Evolutionary conservation across 1,140 invertebrate genomes (phyloP).

Genomic region (Eupeodes corollae): DNA sequence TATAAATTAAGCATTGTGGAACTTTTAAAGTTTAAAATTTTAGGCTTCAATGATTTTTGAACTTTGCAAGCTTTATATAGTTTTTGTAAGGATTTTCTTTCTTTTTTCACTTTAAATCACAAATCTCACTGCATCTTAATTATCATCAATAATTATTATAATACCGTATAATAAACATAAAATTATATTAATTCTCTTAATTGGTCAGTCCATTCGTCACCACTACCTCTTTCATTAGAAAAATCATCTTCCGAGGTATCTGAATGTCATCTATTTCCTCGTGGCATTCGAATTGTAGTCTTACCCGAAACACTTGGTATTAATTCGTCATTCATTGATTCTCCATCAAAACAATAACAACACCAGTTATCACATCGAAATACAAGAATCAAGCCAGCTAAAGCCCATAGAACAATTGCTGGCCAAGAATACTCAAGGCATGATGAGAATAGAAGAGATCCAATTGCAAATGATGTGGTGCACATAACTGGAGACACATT

Average conservation of each 20-base stretch:
- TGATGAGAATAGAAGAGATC: constrained; percentile 20
- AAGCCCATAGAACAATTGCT: constrained; percentile 26
- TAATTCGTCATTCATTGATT: constrained; percentile 21
- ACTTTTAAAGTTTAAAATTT: too few species aligned
- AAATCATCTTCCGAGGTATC: constrained; percentile 30
- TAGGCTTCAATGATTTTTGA: too few species aligned
- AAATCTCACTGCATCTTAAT: too few species aligned
- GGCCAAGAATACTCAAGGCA: constrained; percentile 28
- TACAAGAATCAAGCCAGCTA: constrained; percentile 22
- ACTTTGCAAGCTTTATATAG: too few species aligned
- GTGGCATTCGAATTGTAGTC: constrained; percentile 24
- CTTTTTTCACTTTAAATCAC: too few species aligned
- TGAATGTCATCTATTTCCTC: constrained; percentile 32
- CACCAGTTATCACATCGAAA: constrained; percentile 32
- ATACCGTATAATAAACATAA: not conserved
- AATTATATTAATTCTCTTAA: too few species aligned
- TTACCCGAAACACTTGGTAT: constrained; percentile 31
- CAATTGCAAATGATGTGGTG: constrained; percentile 17
- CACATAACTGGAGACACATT: constrained; percentile 30
- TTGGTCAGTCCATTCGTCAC: constrained; percentile 9
- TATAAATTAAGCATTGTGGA: too few species aligned
- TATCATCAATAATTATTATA: too few species aligned
- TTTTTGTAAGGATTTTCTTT: too few species aligned
- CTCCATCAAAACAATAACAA: constrained; percentile 28
- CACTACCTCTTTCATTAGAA: constrained; percentile 3